Conservation (phyloP, 2,113 vertebrate genomes). For the Gavialis gangeticus region DNA sequence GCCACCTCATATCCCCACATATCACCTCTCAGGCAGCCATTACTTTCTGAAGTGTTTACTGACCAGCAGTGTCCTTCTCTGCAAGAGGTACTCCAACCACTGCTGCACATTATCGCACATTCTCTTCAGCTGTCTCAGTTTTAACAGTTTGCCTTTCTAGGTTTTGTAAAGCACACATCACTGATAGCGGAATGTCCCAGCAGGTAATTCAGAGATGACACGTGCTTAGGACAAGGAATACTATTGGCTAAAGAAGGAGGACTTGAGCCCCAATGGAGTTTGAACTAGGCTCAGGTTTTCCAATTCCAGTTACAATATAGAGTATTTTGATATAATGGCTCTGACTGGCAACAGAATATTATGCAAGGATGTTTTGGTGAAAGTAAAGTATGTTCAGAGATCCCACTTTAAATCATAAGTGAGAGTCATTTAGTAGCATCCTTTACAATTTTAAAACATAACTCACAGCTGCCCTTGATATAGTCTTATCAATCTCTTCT, state of each 20-base stretch:
- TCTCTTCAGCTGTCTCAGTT: neutral
- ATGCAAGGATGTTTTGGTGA: constrained; percentile 34
- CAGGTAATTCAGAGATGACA: neutral
- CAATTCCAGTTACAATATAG: neutral
- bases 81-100: neutral
- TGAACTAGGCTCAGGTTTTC: neutral
- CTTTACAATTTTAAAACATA: constrained; percentile 66
- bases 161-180: neutral
- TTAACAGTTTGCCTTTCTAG: neutral
- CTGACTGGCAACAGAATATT: constrained; percentile 37
- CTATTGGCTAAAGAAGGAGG: neutral
- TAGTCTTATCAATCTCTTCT: constrained; percentile 68
- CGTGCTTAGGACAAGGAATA: neutral
- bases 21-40: neutral
- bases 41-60: neutral
- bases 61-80: neutral
- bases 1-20: neutral
- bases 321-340: neutral
- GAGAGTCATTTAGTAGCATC: constrained; percentile 59
- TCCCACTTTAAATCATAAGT: constrained; percentile 54
- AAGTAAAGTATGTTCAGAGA: constrained; percentile 45
- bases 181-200: neutral
- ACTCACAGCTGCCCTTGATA: constrained; percentile 63
- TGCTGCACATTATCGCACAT: neutral
- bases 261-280: neutral